Evolutionary conservation across 2,797 vertebrate species (phyloP).

Genomic region (Bothrops alternatus): DNA sequence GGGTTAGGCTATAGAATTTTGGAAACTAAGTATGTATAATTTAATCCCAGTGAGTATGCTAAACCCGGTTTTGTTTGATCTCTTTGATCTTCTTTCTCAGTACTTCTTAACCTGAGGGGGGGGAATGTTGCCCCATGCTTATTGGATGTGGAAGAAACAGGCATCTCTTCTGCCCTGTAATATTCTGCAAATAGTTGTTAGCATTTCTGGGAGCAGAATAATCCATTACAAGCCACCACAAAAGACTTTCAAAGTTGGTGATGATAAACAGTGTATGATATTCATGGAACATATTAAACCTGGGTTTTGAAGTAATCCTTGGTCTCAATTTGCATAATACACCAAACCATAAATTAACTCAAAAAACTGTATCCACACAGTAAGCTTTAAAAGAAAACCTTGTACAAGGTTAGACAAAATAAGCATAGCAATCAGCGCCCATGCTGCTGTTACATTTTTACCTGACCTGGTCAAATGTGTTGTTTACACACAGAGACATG

Average conservation of each 20-base stretch:
- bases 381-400: neutral
- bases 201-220: neutral
- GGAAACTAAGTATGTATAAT: neutral
- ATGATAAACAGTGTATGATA: neutral
- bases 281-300: neutral
- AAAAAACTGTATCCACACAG: neutral
- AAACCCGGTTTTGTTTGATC: neutral
- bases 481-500: neutral
- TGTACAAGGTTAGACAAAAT: neutral
- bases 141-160: neutral
- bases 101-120: neutral
- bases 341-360: neutral
- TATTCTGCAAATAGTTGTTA: neutral
- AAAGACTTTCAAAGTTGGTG: neutral
- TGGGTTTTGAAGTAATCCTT: neutral
- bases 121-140: neutral
- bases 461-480: neutral
- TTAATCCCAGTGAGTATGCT: neutral
- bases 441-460: neutral
- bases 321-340: neutral
- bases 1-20: neutral
- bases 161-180: neutral
- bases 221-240: neutral
- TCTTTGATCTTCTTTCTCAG: neutral
- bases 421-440: neutral